A percentile compares a stretch with the other conserved stretches of the same genome.
Conservation (phyloP, 1,140 invertebrate genomes). For the Trigoniulus corallinus region DNA sequence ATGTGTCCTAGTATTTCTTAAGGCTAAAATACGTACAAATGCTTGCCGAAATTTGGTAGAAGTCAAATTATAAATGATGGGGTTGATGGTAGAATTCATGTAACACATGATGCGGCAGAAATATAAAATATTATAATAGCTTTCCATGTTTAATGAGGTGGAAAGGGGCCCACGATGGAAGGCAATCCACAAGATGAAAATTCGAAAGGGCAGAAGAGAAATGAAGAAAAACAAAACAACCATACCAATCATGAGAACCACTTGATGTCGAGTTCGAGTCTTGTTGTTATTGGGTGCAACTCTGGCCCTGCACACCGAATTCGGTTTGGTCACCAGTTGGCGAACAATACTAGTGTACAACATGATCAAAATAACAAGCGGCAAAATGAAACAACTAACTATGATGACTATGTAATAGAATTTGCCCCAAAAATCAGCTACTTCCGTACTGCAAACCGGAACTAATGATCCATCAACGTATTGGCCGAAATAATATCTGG, state of each 20-base stretch:
- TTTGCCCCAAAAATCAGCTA: slow-evolving; percentile 49
- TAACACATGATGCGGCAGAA: slow-evolving; percentile 73
- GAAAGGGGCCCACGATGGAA: slow-evolving; percentile 46
- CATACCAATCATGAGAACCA: slow-evolving; percentile 73
- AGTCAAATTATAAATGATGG: slow-evolving; percentile 75
- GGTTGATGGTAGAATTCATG: slow-evolving; percentile 76
- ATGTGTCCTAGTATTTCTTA: slow-evolving; percentile 19
- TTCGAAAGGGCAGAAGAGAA: slow-evolving; percentile 68
- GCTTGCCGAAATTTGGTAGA: slow-evolving; percentile 79
- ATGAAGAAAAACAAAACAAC: slow-evolving; percentile 83
- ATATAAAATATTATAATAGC: slow-evolving; percentile 68
- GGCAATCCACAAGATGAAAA: slow-evolving; percentile 69
- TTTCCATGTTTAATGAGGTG: slow-evolving; percentile 47
- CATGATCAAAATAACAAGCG: slow-evolving; percentile 55
- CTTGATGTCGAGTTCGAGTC: slow-evolving; percentile 27
- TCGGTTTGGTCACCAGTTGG: slow-evolving; percentile 59
- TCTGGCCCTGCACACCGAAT: slow-evolving; percentile 12
- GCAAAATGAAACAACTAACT: slow-evolving; percentile 63
- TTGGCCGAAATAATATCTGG: slow-evolving; percentile 35
- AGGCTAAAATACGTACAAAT: slow-evolving; percentile 30
- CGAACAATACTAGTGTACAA: slow-evolving; percentile 67
- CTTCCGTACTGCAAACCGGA: slow-evolving; percentile 54
- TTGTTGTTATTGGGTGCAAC: not conserved
- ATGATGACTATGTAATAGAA: slow-evolving; percentile 62
- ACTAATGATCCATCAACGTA: slow-evolving; percentile 50